phyloP scores from a whole-genome alignment of 2,797 vertebrate genomes.

The Takifugu rubripes region DNA sequence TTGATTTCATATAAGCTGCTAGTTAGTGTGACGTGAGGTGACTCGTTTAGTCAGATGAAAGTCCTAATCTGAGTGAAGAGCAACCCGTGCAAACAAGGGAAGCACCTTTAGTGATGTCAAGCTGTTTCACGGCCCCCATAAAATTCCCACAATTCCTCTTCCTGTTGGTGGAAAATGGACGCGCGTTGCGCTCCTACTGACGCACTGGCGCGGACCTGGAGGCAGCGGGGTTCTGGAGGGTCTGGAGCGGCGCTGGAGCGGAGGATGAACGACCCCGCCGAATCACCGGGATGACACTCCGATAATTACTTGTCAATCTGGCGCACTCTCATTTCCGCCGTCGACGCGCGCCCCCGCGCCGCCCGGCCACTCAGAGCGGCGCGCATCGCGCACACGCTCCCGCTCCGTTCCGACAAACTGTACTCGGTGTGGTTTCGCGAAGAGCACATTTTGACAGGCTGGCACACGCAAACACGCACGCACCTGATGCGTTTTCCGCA shows the following conservation, averaged over 20 bases:
- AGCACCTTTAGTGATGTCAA: conserved; percentile 27
- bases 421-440: conserved; percentile 10
- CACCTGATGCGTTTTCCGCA: conserved; percentile 59
- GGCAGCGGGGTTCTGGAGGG: conserved; percentile 34
- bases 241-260: conserved; percentile 49
- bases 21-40: conserved; percentile 19
- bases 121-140: conserved; percentile 16
- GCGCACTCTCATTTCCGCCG: conserved; percentile 52
- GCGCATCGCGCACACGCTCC: conserved; percentile 3
- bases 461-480: conserved; percentile 6
- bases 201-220: conserved; percentile 15
- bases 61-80: conserved; percentile 26
- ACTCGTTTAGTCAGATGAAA: conserved; percentile 23
- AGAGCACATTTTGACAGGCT: conserved; percentile 19
- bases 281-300: conserved; percentile 62
- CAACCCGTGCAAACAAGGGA: conserved; percentile 5
- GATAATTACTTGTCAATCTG: conserved; percentile 64
- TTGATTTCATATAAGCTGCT: conserved; percentile 13
- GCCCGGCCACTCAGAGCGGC: not conserved
- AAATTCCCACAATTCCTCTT: conserved; percentile 11
- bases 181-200: conserved; percentile 5
- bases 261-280: conserved; percentile 59
- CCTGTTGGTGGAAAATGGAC: conserved; percentile 16
- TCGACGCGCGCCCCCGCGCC: conserved; percentile 27
- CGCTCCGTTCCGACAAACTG: conserved; percentile 9